A percentile compares a stretch with the other conserved stretches of the same genome.
phyloP scores from a whole-genome alignment of 2,113 vertebrate species.

The Caloenas nicobarica region DNA sequence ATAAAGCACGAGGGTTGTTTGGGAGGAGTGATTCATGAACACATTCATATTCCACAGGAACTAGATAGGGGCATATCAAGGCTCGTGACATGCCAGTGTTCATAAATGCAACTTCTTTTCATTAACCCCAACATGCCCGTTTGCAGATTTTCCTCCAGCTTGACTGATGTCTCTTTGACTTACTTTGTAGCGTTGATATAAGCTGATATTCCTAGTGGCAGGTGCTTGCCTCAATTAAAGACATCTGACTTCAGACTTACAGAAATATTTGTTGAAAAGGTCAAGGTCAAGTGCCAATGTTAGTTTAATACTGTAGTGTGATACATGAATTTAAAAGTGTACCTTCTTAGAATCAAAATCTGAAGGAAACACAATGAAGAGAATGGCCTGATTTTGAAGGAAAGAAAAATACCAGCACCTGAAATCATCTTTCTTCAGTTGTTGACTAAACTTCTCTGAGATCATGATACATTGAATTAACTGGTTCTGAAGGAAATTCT shows the following conservation, averaged over 20 bases:
- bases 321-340: conserved; percentile 47
- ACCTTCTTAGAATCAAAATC: conserved; percentile 57
- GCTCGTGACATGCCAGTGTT: neutral
- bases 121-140: neutral
- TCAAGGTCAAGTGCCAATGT: neutral
- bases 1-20: neutral
- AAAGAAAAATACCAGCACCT: conserved; percentile 51
- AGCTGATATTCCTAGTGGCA: neutral
- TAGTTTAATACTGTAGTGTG: conserved; percentile 33
- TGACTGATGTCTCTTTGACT: neutral
- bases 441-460: conserved; percentile 57
- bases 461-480: conserved; percentile 51
- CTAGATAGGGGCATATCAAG: neutral
- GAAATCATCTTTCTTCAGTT: conserved; percentile 57
- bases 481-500: conserved; percentile 61
- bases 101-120: neutral
- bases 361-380: conserved; percentile 63
- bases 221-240: neutral
- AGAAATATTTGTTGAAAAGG: neutral
- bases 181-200: neutral
- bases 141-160: neutral
- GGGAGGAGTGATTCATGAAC: neutral
- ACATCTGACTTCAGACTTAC: neutral
- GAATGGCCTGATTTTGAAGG: conserved; percentile 57
- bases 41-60: neutral